Conservation (phyloP, 2,113 vertebrate species). For the Odobenus rosmarus region DNA sequence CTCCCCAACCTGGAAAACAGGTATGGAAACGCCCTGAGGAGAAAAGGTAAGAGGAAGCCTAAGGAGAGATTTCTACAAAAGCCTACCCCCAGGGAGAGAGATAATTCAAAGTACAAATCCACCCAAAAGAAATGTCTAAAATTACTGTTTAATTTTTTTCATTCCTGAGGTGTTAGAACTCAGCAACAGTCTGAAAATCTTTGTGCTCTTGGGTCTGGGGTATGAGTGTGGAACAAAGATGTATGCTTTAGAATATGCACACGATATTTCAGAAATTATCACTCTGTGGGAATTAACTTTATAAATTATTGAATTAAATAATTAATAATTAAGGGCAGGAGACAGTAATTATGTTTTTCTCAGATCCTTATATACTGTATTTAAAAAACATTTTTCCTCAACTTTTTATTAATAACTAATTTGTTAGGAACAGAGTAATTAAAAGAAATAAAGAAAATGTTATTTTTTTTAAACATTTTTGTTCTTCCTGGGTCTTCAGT, state of each 20-base stretch:
- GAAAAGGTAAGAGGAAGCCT: not conserved
- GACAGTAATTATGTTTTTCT: not conserved
- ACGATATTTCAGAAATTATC: not conserved
- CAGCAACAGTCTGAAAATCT: not conserved
- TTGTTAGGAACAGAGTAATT: not conserved
- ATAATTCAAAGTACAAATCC: slow-evolving; percentile 17
- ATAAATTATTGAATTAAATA: not conserved
- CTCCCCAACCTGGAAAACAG: not conserved
- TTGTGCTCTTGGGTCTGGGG: not conserved
- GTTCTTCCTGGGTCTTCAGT: not conserved
- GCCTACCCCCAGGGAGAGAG: not conserved
- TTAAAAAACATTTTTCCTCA: not conserved
- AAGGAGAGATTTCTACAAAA: not conserved
- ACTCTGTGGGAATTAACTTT: not conserved
- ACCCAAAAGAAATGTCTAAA: slow-evolving; percentile 10
- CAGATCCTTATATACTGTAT: not conserved
- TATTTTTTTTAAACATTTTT: not conserved
- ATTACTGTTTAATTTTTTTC: not conserved
- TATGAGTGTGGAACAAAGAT: not conserved
- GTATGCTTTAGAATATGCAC: not conserved
- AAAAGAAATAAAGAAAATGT: not conserved
- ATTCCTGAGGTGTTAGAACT: slow-evolving; percentile 27
- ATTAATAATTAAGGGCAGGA: not conserved
- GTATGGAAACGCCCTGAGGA: not conserved
- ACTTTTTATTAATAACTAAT: slow-evolving; percentile 15